Base-by-base conservation (phyloP, 2,888 invertebrate genomes). In the Andricus curvator region DNA sequence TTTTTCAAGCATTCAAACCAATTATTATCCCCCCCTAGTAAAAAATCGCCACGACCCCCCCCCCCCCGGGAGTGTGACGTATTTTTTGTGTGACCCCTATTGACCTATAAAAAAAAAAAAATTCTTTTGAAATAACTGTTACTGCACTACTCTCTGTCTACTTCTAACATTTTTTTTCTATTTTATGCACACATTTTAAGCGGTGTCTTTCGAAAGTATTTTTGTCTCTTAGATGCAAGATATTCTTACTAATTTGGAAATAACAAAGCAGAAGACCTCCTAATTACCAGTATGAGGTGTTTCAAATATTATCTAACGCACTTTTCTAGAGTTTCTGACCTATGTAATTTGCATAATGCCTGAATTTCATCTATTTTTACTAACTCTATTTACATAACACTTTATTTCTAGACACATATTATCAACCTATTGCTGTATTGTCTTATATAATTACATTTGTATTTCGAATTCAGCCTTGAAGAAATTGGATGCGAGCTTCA, bases 401-500 rank as follows among this genome's bases (percentile, higher is more conserved):
- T 51, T 25, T n/a, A 9, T 13, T 4, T 65, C 29, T 51, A n/a
- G 11, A 56, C 9, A 9, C 2, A 56, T n/a, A n/a, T 48, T 17
- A 17, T 48, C 48, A 17, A 17, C 4, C 0, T 48, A 48, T 6
- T 48, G 17, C 1, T 17, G 48, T 48, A 48, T 17, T 48, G 17
- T 48, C 17, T 48, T 17, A 48, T 48, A 17, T 48, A 48, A 48
- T 48, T 17, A 17, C 4, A 48, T 17, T 48, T 48, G 5, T 48
- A 6, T 48, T 48, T 17, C 0, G 5, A 56, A 74, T 93, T 82
- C 90, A 96, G 96, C 94, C 84, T 93, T 97, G 82, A 94, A 95
- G 90, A 96, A 96, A 90, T 89, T 98, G 86, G 96, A 97, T 90
- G 92, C 97, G 77, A 95, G 95, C 88, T 94, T 96, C 88, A 97